Evolutionary conservation across 2,113 vertebrate genomes (phyloP).

Genomic region (Vidua chalybeata): DNA sequence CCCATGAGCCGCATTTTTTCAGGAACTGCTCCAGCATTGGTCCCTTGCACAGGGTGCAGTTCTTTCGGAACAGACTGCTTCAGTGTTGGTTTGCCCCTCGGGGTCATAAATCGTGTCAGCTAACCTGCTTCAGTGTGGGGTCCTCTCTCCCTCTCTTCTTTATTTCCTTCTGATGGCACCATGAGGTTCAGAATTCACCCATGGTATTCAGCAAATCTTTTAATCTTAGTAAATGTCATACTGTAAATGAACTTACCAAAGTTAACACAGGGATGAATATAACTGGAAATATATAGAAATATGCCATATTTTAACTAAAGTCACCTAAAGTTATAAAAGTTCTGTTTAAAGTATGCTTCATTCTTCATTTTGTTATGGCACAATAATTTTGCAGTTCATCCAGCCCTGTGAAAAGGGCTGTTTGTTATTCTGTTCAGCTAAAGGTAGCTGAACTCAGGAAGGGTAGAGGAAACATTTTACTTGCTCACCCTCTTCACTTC

Average conservation of each 20-base stretch:
- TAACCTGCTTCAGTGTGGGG: neutral
- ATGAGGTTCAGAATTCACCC: neutral
- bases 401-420: neutral
- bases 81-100: neutral
- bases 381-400: neutral
- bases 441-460: neutral
- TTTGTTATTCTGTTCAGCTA: neutral
- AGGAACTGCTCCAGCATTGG: accelerated
- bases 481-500: neutral
- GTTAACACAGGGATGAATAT: neutral
- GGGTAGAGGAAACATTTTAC: neutral
- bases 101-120: neutral
- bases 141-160: neutral
- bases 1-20: neutral
- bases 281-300: neutral
- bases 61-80: neutral
- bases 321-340: neutral
- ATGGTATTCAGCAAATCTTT: constrained; percentile 2
- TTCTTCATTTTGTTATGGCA: neutral
- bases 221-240: neutral
- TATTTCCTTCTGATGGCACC: neutral
- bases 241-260: neutral
- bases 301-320: neutral
- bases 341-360: neutral
- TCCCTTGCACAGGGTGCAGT: neutral